Base-by-base conservation (phyloP, 2,113 vertebrate genomes). In the Centrocercus urophasianus region DNA sequence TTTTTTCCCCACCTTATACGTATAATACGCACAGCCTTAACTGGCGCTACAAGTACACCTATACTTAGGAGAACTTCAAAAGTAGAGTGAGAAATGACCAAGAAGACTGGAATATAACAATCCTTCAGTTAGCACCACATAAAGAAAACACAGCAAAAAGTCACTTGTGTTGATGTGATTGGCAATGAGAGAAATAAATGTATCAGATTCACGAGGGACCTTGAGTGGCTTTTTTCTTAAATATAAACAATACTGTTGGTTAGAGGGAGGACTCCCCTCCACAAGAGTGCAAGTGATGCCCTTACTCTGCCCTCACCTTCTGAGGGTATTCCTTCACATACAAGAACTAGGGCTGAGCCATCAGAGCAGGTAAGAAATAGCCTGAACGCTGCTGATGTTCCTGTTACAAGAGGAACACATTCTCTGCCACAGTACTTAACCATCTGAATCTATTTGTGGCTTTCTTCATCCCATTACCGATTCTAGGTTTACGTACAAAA, bases 11-110 rank as follows among this genome's bases (percentile, higher is more conserved):
- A 3, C n/a, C 27, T 79, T 86, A 60, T 10, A 50, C 25, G 19
- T 24, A 7, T 17, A 45, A 82, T 18, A 71, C 8, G 40, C 7
- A 64, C 24, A 78, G 65, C 3, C 13, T 2, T 42, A 63, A 71
- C 6, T 7, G 13, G 10, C 4, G 50, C 6, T 20, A 34, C 0
- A 0, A 75, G 8, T 16, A 47, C 3, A 77, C n/a, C 2, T 5
- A 77, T 66, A n/a, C 17, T n/a, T 3, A 64, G 8, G 59, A 64
- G 6, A 14, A 67, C 47, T 59, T 81, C 40, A 20, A 66, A 78
- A 80, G 8, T 11, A 2, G 18, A 27, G 7, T 6, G 6, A 43
- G 78, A 85, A 92, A 10, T 0, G 3, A 56, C 14, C 13, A 56
- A 48, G 45, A 38, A 2, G 3, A 34, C 11, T 3, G 7, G 45